These are phyloP conservation scores for Hapalemur alaotrensis DNA, from an alignment of 2,797 vertebrate species.

Conservation along the genomic window DNA sequence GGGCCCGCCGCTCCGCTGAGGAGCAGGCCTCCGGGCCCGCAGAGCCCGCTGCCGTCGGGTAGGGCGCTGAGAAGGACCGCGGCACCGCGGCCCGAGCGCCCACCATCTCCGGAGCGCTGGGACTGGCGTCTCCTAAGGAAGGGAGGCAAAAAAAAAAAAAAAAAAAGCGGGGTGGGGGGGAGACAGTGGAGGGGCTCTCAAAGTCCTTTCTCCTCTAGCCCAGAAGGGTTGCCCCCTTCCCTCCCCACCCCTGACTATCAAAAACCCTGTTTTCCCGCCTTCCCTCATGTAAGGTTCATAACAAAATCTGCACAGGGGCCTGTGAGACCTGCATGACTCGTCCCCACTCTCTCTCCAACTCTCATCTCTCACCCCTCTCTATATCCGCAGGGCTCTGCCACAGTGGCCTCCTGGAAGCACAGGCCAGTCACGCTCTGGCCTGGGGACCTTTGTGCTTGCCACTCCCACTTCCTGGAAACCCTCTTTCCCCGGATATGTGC, in stretches of 20 bases:
- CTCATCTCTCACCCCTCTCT: not conserved
- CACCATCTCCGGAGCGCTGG: conserved; percentile 78
- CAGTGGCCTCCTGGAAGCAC: not conserved
- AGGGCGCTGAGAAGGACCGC: conserved; percentile 91
- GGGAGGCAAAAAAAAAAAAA: not conserved
- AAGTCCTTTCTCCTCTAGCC: not conserved
- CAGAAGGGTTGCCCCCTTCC: not conserved
- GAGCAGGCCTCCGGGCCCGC: conserved; percentile 76
- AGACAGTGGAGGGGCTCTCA: not conserved
- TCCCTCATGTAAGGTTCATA: not conserved
- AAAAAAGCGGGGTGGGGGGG: not conserved
- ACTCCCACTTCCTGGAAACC: not conserved
- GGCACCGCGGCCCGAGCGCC: conserved; percentile 83
- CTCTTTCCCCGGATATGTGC: not conserved
- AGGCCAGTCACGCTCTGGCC: not conserved
- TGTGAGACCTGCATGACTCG: not conserved
- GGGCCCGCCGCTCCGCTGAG: conserved; percentile 60
- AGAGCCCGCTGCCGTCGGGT: conserved; percentile 86
- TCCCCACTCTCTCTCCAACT: not conserved
- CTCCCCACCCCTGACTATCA: no score
- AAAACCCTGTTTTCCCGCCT: not conserved
- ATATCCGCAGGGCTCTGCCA: not conserved
- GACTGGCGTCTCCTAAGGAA: conserved; percentile 73
- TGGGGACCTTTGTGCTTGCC: not conserved
- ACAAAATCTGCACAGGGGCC: not conserved